phyloP scores from a whole-genome alignment of 2,797 vertebrate genomes.

The Sebastiscus albofasciatus region DNA sequence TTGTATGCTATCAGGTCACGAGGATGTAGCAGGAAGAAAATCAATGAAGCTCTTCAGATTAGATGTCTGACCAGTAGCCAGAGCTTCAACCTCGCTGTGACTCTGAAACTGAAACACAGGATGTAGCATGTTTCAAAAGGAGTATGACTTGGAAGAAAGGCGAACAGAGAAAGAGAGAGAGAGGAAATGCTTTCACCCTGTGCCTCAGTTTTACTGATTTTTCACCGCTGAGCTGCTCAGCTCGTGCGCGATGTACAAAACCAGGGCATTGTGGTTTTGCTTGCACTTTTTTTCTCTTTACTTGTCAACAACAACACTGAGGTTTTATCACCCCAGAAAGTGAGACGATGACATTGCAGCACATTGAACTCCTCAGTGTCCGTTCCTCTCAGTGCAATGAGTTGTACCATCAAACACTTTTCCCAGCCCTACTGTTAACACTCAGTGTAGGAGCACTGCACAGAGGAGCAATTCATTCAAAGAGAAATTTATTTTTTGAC shows the following conservation, averaged over 20 bases:
- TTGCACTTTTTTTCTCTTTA: neutral
- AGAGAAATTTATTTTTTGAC: conserved; percentile 26
- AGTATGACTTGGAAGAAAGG: neutral
- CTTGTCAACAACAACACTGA: neutral
- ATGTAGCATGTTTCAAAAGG: conserved; percentile 5
- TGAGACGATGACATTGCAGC: fast-evolving
- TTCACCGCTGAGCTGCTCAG: neutral
- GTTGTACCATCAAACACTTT: neutral
- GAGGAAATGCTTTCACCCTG: neutral
- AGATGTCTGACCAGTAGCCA: neutral
- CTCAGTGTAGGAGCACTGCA: neutral
- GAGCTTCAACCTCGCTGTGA: neutral
- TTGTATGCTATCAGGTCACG: conserved; percentile 39
- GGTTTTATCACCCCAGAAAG: fast-evolving
- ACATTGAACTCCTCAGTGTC: neutral
- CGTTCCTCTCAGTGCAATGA: neutral
- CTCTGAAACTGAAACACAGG: conserved; percentile 3
- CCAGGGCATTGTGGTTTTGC: neutral
- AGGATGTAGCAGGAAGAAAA: conserved; percentile 37
- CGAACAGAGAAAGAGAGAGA: neutral
- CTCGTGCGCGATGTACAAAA: fast-evolving
- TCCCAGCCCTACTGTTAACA: neutral
- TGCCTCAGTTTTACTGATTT: neutral
- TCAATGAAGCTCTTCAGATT: conserved; percentile 26
- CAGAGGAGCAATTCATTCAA: conserved; percentile 39